Base-by-base conservation (phyloP, 2,888 invertebrate species). In the Willowsia nigromaculata region DNA sequence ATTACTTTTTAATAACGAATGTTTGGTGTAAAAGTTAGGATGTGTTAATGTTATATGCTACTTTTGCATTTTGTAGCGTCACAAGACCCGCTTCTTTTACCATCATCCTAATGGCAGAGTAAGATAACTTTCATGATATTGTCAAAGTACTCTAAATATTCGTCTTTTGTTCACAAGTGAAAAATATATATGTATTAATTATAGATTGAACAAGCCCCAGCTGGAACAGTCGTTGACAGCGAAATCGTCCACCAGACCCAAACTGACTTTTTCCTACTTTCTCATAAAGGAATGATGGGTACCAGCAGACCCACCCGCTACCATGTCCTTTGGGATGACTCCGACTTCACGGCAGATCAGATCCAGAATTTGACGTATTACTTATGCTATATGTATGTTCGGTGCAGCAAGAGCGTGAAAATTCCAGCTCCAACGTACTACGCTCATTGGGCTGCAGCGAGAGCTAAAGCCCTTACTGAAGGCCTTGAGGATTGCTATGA, bases 321-420 rank as follows among this genome's bases (percentile, higher is more conserved):
- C 94, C 96, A 96, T 93, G 96, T 97, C 0, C 94, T 98, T 22
- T 96, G 96, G 94, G 97, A 98, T 93, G 97, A 98, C 92, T 95
- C 95, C 78, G 93, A 95, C 1, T 95, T 97, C 92, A 94, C 95
- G 0, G 95, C 96, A 91, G 96, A 97, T 93, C 95, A 96, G 86
- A 95, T 98, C 74, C 97, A 98, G 93, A 95, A 96, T 91, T 93
- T 98, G 90, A 96, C 97, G 0, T 98, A 96, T 94, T 96, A 96
- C 93, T 94, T 98, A 74, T 98, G 98, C 93, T 97, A 98, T 93
- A 94, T 97, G 94, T 98, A 97, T 94, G 95, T 96, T 0, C 95
- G 98, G 5, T 98, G 98, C 93, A 96, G 96, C 91, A 93, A 93
- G 33, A 92, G 93, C 95, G 98, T 93, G 37, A 93, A 93, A 43